Percentiles rank a stretch among this genome's conserved stretches.
Conservation (phyloP, 1,140 invertebrate species). For the Drosophila lacteicornis region DNA sequence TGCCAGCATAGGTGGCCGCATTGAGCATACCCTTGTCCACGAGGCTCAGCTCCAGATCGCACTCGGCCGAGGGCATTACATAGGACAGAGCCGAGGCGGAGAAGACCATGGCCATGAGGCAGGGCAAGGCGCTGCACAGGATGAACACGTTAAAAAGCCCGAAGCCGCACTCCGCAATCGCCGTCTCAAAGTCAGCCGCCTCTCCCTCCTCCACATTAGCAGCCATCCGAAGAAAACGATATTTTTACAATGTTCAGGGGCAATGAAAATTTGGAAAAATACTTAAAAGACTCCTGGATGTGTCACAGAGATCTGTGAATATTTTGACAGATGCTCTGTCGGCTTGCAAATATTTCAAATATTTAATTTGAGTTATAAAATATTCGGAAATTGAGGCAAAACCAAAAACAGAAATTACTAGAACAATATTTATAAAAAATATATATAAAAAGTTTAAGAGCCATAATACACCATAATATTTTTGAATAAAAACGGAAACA, state of each 20-base stretch:
- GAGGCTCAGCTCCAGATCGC: constrained; percentile 88
- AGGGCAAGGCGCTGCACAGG: constrained; percentile 87
- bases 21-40: constrained; percentile 89
- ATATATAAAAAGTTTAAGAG: too few relatives aligned
- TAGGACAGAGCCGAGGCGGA: constrained; percentile 88
- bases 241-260: too few relatives aligned
- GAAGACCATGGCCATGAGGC: constrained; percentile 87
- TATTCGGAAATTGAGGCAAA: too few relatives aligned
- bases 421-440: too few relatives aligned
- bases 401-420: too few relatives aligned
- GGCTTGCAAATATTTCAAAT: too few relatives aligned
- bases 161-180: constrained; percentile 87
- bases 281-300: constrained; percentile 15
- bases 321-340: not conserved
- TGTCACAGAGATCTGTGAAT: not conserved
- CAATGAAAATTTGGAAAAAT: constrained; percentile 21
- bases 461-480: too few relatives aligned
- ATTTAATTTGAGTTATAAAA: too few relatives aligned
- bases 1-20: constrained; percentile 90
- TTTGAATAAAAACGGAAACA: too few relatives aligned
- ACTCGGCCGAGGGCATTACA: constrained; percentile 89
- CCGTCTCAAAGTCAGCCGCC: constrained; percentile 87
- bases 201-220: not conserved
- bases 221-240: not conserved
- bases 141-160: constrained; percentile 89